Evolutionary conservation across 2,888 invertebrate species (phyloP).

Genomic region (Drosophila eohydei): DNA sequence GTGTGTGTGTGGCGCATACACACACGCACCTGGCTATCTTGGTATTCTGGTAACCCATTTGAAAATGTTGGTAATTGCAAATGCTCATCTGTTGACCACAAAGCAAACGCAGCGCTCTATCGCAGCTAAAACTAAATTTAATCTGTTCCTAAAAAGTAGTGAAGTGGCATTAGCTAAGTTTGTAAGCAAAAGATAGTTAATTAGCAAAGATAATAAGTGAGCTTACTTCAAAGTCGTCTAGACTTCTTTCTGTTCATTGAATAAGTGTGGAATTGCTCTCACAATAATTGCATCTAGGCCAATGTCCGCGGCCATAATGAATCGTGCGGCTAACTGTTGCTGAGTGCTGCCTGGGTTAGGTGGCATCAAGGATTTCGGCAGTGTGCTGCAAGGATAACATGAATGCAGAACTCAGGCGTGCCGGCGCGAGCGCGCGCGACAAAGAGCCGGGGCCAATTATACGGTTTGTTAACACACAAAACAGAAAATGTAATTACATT

Average conservation of each 20-base stretch:
- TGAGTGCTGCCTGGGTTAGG: slow-evolving; percentile 1
- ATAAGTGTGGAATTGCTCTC: slow-evolving; percentile 32
- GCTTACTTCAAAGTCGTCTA: not conserved
- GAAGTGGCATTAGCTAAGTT: not conserved
- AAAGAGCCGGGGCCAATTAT: slow-evolving; percentile 72
- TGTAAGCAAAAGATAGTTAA: not conserved
- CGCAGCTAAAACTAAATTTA: not conserved
- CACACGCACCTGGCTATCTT: not conserved
- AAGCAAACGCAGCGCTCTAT: slow-evolving; percentile 8
- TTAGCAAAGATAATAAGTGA: not conserved
- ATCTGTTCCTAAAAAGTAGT: not conserved
- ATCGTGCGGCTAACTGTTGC: slow-evolving; percentile 49
- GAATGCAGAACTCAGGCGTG: slow-evolving; percentile 33
- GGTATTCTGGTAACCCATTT: slow-evolving; percentile 4
- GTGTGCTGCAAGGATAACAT: slow-evolving; percentile 24
- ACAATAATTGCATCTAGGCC: slow-evolving; percentile 44
- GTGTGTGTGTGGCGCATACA: slow-evolving; percentile 4
- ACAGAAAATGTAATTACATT: slow-evolving; percentile 81
- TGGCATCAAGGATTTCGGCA: slow-evolving; percentile 17
- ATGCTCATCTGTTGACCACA: slow-evolving; percentile 32
- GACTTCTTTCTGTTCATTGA: slow-evolving; percentile 17
- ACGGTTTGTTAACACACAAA: slow-evolving; percentile 80
- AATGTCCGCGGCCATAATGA: slow-evolving; percentile 30
- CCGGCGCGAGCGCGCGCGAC: slow-evolving; percentile 31
- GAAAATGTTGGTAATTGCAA: slow-evolving; percentile 39